These are phyloP conservation scores for Lepidotrigona ventralis DNA, from an alignment of 1,140 invertebrate species.

Conservation along the genomic window DNA sequence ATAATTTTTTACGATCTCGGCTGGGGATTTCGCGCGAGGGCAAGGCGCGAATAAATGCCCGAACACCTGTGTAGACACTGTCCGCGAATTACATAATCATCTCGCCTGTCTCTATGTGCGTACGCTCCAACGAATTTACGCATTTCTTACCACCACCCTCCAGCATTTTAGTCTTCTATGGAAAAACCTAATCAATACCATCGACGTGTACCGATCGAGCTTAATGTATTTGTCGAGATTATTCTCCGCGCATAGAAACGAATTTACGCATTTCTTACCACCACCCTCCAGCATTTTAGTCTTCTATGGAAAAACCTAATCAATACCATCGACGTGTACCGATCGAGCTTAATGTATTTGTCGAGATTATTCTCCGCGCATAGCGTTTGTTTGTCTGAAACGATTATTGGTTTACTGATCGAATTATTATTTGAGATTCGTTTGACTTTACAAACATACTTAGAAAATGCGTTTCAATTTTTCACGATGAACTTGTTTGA, in stretches of 20 bases:
- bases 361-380: too few relatives aligned
- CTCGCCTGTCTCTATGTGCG: too few relatives aligned
- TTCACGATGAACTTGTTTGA: too few relatives aligned
- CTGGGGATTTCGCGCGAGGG: constrained; percentile 12
- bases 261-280: not conserved
- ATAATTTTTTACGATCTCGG: constrained; percentile 44
- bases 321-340: not conserved
- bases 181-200: not conserved
- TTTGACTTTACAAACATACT: too few relatives aligned
- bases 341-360: too few relatives aligned
- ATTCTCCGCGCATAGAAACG: not conserved
- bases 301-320: not conserved
- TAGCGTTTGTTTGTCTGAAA: too few relatives aligned
- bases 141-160: not conserved
- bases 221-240: too few relatives aligned
- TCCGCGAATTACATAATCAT: constrained; percentile 1
- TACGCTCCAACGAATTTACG: not conserved
- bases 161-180: not conserved
- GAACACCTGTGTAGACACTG: constrained; percentile 16
- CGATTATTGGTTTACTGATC: too few relatives aligned
- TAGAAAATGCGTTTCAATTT: too few relatives aligned
- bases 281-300: not conserved
- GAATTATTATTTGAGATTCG: too few relatives aligned
- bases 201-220: not conserved
- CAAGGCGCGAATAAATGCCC: constrained; percentile 1